Base-by-base conservation (phyloP, 2,888 invertebrate genomes). In the Drosophila histrio region DNA sequence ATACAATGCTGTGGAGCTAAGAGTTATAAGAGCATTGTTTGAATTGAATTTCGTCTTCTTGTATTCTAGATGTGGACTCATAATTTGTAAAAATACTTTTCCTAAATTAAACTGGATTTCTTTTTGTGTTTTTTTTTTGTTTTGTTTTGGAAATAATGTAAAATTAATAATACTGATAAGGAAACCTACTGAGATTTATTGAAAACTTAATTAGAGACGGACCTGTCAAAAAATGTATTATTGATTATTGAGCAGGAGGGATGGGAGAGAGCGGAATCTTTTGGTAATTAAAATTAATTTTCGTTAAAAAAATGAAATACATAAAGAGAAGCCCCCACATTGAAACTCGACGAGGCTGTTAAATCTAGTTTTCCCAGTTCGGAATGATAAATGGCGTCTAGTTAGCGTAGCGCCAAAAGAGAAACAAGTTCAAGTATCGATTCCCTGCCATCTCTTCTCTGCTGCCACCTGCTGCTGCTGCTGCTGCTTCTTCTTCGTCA, bases 271-370 rank as follows among this genome's bases (percentile, higher is more conserved):
- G 52, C 65, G 65, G 64, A 38, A 21, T 38, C 70, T 70, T 72
- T 70, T 54, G 80, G 66, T 86, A 83, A 83, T 83, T 86, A 83
- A 83, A 83, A 86, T 86, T 86, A 83, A 83, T 83, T 86, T 80
- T 83, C 69, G 22, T 49, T 36, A 38, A n/a, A 28, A 38, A 30
- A 21, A 36, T 36, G 28, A 30, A 21, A 36, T 36, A 59, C 28
- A 19, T 9, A 19, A 43, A 47, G 43, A 54, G 46, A 24, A 39
- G 32, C 13, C 24, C 38, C 47, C 30, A 21, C 49, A 28, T 19
- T 24, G 32, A 50, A 19, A 43, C 52, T 39, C 30, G 52, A 30
- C 15, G 39, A 69, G 56, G 39, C 60, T 56, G 59, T 32, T 41
- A 74, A 77, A 83, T 83, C 82, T 77, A 67, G 82, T 83, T 83